Conservation (phyloP, 2,113 vertebrate genomes). For the Siniperca knerii region DNA sequence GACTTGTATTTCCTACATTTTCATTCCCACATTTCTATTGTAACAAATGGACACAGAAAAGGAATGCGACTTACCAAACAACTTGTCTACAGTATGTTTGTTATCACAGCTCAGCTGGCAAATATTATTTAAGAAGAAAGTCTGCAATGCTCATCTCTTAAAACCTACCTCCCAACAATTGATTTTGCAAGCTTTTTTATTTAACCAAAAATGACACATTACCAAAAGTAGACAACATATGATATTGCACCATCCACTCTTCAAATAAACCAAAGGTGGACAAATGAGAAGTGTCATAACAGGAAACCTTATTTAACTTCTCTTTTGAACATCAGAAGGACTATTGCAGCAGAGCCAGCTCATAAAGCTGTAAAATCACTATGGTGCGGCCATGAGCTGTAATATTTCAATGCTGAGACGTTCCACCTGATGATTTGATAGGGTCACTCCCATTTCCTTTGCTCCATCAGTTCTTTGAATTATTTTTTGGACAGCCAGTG, state of each 20-base stretch:
- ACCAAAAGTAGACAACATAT: conserved; percentile 1
- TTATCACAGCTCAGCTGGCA: not conserved
- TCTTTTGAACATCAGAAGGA: not conserved
- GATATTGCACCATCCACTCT: conserved; percentile 20
- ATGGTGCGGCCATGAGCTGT: conserved; percentile 4
- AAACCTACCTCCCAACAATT: not conserved
- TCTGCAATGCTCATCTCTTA: not conserved
- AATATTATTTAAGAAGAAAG: not conserved
- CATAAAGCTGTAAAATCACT: conserved; percentile 18
- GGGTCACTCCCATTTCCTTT: conserved; percentile 3
- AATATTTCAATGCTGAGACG: conserved; percentile 27
- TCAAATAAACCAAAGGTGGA: conserved; percentile 3
- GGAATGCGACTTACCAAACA: conserved; percentile 24
- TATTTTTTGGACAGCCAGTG: not conserved
- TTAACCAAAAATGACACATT: conserved; percentile 1
- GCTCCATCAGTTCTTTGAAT: not conserved
- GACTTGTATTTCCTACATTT: conserved; percentile 44
- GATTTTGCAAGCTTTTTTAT: conserved; percentile 1
- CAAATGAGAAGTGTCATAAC: not conserved
- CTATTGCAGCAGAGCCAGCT: not conserved
- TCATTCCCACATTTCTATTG: conserved; percentile 59
- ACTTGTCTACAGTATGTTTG: not conserved
- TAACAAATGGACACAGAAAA: conserved; percentile 28
- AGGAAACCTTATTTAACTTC: conserved; percentile 7
- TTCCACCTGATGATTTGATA: conserved; percentile 28